These are phyloP conservation scores for Chydorus sphaericus DNA, from an alignment of 2,888 invertebrate genomes.

Conservation along the genomic window DNA sequence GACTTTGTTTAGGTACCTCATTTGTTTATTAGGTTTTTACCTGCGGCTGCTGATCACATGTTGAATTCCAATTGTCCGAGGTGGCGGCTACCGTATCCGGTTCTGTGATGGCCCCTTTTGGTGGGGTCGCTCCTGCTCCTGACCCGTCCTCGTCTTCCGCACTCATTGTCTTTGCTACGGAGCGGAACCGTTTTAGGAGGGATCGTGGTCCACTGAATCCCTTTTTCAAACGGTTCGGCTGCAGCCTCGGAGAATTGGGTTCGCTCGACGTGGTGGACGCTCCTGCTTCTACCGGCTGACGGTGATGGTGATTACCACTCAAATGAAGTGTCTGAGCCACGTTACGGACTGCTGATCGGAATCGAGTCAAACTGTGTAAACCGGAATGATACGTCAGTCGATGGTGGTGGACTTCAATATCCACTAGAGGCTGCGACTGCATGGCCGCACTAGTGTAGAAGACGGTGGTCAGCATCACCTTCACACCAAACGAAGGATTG, in stretches of 20 bases:
- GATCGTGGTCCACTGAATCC: not conserved
- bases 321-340: too few relatives aligned
- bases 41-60: too few relatives aligned
- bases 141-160: not conserved
- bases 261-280: not conserved
- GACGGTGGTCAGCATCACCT: too few relatives aligned
- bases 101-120: not conserved
- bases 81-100: not conserved
- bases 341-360: not conserved
- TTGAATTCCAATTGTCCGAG: too few relatives aligned
- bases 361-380: not conserved
- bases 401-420: not conserved
- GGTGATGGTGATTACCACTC: not conserved
- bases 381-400: not conserved
- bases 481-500: too few relatives aligned
- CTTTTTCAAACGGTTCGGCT: not conserved
- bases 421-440: not conserved
- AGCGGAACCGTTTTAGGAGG: not conserved
- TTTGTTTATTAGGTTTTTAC: too few relatives aligned
- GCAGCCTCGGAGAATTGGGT: not conserved
- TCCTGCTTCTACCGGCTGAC: not conserved
- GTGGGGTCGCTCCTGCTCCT: not conserved
- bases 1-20: too few relatives aligned
- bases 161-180: not conserved
- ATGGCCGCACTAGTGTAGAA: too few relatives aligned